Evolutionary conservation across 2,888 invertebrate species (phyloP).

Genomic region (Acleris literana): DNA sequence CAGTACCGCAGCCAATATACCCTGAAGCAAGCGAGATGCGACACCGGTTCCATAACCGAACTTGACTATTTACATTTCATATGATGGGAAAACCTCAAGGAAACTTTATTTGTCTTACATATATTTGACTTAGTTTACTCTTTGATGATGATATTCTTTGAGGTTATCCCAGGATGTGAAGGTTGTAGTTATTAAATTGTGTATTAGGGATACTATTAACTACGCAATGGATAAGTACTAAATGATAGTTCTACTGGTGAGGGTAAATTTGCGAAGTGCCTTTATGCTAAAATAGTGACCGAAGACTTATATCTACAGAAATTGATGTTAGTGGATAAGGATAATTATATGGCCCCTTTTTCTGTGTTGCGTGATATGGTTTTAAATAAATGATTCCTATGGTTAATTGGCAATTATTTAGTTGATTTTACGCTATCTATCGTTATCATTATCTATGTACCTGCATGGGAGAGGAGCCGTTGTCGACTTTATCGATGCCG

Average conservation of each 20-base stretch:
- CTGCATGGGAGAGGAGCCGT: slow-evolving; percentile 94
- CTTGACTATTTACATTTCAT: slow-evolving; percentile 77
- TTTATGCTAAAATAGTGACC: slow-evolving; percentile 65
- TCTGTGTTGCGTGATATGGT: slow-evolving; percentile 30
- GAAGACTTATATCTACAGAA: slow-evolving; percentile 67
- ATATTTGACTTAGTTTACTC: slow-evolving; percentile 20
- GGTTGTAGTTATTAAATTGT: slow-evolving; percentile 66
- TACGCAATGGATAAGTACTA: slow-evolving; percentile 55
- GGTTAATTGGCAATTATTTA: slow-evolving; percentile 38
- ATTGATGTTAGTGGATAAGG: slow-evolving; percentile 77
- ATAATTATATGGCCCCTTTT: slow-evolving; percentile 50
- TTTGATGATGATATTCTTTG: slow-evolving; percentile 48
- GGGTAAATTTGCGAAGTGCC: slow-evolving; percentile 68
- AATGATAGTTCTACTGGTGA: slow-evolving; percentile 64
- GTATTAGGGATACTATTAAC: slow-evolving; percentile 64
- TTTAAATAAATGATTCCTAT: slow-evolving; percentile 36
- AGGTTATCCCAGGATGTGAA: slow-evolving; percentile 64
- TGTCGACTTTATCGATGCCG: slow-evolving; percentile 95
- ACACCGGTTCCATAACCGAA: slow-evolving; percentile 81
- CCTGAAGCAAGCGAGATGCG: slow-evolving; percentile 89
- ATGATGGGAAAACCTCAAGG: slow-evolving; percentile 65
- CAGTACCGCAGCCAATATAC: slow-evolving; percentile 95
- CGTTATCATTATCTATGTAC: slow-evolving; percentile 70
- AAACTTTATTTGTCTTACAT: slow-evolving; percentile 30
- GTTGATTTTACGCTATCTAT: slow-evolving; percentile 16